Evolutionary conservation across 2,888 invertebrate genomes (phyloP), one percentile per base, ranked within the genome.

Genomic region (Drosophila bunnanda): DNA sequence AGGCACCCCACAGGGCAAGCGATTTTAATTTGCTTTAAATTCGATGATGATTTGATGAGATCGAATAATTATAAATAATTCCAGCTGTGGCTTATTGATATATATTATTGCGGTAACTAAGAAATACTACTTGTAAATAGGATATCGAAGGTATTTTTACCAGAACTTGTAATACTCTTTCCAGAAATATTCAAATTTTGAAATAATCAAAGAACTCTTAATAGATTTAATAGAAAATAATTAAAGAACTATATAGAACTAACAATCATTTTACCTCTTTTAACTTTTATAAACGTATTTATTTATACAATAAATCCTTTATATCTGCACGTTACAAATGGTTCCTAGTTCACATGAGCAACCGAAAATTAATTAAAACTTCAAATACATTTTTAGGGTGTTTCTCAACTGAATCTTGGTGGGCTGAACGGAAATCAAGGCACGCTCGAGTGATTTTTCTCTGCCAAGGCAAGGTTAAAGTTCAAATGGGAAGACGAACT

Each of bases 381-480:
- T 88, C 71, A 82, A 56, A 60, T 46, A 38, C 28, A 52, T 70
- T 64, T 56, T 34, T 25, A 28, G 79, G 87, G 84, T 74, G 75
- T 56, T 56, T 75, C 56, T 38, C 38, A 12, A 32, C 34, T 52
- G 44, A 77, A 53, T 43, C 28, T 57, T 43, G 41, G 48, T 50
- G 44, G 53, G 58, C 60, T 50, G 30, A 43, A 28, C 57, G 41
- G 65, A 15, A 44, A 25, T 59, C 50, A 58, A 34, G 44, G 78
- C 72, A 82, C 77, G 61, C 77, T 88, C 60, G 86, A 88, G 66
- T 77, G 77, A 75, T 82, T 86, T 88, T 82, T 82, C 66, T 70
- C 66, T 58, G 36, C 55, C 69, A 55, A 43, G 48, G 20, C 66
- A 58, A 68, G 84, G 84, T 82, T 77, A 80, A 59, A 80, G 87